A percentile compares a stretch with the other conserved stretches of the same genome.
Conservation (phyloP, 2,888 invertebrate species). For the Chrysolina haemoptera region DNA sequence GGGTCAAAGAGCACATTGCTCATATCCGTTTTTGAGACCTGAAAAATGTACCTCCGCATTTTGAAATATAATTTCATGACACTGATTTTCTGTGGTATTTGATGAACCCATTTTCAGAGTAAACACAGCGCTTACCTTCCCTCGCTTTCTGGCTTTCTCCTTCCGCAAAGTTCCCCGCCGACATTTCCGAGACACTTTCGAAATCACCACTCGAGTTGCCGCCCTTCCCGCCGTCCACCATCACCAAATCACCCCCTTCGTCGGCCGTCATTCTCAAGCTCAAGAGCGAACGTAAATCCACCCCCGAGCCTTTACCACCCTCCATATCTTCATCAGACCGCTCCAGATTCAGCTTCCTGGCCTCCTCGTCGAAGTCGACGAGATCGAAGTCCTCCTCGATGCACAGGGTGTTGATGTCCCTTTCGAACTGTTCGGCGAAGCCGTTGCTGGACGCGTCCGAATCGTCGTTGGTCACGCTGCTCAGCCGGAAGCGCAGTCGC, state of each 20-base stretch:
- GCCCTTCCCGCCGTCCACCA: constrained; percentile 9
- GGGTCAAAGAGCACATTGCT: too few relatives aligned
- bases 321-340: constrained; percentile 44
- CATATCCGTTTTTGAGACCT: too few relatives aligned
- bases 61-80: too few relatives aligned
- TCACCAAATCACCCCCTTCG: neutral
- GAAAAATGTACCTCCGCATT: too few relatives aligned
- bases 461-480: constrained; percentile 73
- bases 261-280: neutral
- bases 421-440: constrained; percentile 73
- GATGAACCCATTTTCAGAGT: too few relatives aligned
- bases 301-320: constrained; percentile 13
- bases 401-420: constrained; percentile 72
- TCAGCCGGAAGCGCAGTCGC: constrained; percentile 73
- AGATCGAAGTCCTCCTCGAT: constrained; percentile 67
- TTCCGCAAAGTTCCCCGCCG: neutral
- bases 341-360: constrained; percentile 23
- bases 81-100: too few relatives aligned
- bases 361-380: constrained; percentile 62
- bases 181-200: neutral
- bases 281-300: constrained; percentile 3
- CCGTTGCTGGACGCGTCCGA: constrained; percentile 69
- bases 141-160: neutral
- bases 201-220: neutral
- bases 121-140: neutral